Percentiles rank a stretch among this genome's conserved stretches.
Conservation (phyloP, 1,140 invertebrate genomes). For the Oncopodura yosiiana region DNA sequence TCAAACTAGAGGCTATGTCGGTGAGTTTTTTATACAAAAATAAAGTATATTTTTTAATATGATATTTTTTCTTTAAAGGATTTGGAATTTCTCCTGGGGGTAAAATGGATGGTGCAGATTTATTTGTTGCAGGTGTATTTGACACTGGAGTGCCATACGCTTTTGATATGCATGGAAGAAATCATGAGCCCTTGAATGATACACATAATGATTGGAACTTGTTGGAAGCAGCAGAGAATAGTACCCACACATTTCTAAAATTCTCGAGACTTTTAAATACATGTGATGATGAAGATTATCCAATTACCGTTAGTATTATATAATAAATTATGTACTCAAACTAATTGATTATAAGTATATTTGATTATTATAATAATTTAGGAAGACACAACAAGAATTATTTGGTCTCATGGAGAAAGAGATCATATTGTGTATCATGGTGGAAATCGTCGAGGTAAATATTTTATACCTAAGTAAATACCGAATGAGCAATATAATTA, state of each 20-base stretch:
- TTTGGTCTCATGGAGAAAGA: background rate
- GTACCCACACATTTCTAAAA: constrained; percentile 57
- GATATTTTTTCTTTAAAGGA: no score
- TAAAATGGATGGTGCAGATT: constrained; percentile 65
- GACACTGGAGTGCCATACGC: no score
- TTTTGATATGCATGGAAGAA: constrained; percentile 54
- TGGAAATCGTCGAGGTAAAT: no score
- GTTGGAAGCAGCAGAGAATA: constrained; percentile 57
- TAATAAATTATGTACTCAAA: background rate
- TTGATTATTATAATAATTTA: background rate
- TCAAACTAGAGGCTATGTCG: no score
- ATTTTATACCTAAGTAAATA: no score
- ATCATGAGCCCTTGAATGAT: constrained; percentile 53
- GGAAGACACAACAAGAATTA: background rate
- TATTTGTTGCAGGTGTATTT: constrained; percentile 66
- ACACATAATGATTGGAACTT: constrained; percentile 58
- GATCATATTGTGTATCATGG: constrained; percentile 12
- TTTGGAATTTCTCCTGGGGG: constrained; percentile 60
- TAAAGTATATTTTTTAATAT: no score
- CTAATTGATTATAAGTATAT: background rate
- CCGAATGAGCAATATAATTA: no score
- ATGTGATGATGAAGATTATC: constrained; percentile 44
- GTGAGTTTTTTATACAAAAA: no score
- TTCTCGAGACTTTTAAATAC: constrained; percentile 57
- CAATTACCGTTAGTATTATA: background rate